phyloP scores from a whole-genome alignment of 2,888 invertebrate species.

The Buathra laborator region DNA sequence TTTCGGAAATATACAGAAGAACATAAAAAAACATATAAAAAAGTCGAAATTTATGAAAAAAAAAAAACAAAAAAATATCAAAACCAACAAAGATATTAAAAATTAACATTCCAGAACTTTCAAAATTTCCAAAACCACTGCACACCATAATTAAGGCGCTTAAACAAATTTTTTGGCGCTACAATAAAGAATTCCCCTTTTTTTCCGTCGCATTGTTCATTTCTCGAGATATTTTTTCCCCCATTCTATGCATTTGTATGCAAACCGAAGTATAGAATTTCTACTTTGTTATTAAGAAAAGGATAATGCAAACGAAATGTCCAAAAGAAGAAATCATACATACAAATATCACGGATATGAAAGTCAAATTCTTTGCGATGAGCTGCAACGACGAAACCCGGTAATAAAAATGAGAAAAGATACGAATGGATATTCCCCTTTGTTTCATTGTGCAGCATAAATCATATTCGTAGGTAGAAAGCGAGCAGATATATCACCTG shows the following conservation, averaged over 20 bases:
- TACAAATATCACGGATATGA: not conserved
- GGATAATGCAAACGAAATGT: not conserved
- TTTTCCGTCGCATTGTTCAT: not conserved
- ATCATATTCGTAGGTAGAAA: conserved; percentile 69
- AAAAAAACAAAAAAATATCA: too few species aligned
- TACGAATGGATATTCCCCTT: conserved; percentile 56
- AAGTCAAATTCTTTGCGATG: not conserved
- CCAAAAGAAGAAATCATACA: not conserved
- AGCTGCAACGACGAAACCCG: not conserved
- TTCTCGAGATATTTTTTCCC: not conserved
- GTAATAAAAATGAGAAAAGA: conserved; percentile 45
- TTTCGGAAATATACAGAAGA: too few species aligned
- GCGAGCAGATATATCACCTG: conserved; percentile 72
- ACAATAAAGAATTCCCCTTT: not conserved
- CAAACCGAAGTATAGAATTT: not conserved
- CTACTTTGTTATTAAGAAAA: not conserved
- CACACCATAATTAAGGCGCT: too few species aligned
- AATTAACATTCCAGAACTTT: too few species aligned
- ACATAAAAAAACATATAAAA: too few species aligned
- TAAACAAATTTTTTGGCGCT: too few species aligned
- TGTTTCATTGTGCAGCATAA: conserved; percentile 66
- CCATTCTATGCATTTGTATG: not conserved
- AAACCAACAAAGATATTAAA: too few species aligned
- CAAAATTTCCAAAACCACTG: too few species aligned
- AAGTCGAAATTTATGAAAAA: too few species aligned